Base-by-base conservation (phyloP, 2,888 invertebrate genomes). In the Creontiades dilutus region DNA sequence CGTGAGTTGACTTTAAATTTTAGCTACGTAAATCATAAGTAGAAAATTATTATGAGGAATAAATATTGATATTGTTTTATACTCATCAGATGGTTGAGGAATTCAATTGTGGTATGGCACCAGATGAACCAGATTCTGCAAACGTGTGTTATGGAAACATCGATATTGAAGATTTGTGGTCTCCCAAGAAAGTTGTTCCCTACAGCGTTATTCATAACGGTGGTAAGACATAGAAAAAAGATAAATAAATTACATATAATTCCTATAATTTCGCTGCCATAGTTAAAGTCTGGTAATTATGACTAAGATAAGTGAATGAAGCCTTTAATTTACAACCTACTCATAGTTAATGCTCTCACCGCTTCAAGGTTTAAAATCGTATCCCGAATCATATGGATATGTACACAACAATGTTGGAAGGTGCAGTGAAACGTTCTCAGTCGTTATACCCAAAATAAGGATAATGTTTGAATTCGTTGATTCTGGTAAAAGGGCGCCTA, bases 111-210 rank as follows among this genome's bases (percentile, higher is more conserved):
- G 92, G 91, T 81, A 90, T 92, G 37, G 91, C 91, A 48, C 61
- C 92, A 23, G 92, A 92, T 76, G 92, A 92, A 76, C 46, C 85
- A 11, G 92, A 92, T 46, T 80, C 90, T 23, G 87, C 90, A 14
- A 91, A 91, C 82, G 81, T 90, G 75, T 90, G 89, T 23, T 91
- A 90, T 91, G 90, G 92, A 88, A 90, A 90, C 61, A 91, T 91
- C 85, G 94, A 95, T 89, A 92, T 93, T 2, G 95, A 95, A 89
- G 96, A 96, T 92, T 93, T 96, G 1, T 96, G 96, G 96, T 95
- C 95, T 86, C 95, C 96, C 0, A 96, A 95, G 92, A 95, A 96
- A 93, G 93, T 96, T 82, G 94, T 94, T 52, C 92, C 93, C 13
- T 92, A 92, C 90, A 91, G 92, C 86, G 92, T 92, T 37, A 91